Evolutionary conservation across 1,140 invertebrate species (phyloP).

Genomic region (Diorhabda carinulata): DNA sequence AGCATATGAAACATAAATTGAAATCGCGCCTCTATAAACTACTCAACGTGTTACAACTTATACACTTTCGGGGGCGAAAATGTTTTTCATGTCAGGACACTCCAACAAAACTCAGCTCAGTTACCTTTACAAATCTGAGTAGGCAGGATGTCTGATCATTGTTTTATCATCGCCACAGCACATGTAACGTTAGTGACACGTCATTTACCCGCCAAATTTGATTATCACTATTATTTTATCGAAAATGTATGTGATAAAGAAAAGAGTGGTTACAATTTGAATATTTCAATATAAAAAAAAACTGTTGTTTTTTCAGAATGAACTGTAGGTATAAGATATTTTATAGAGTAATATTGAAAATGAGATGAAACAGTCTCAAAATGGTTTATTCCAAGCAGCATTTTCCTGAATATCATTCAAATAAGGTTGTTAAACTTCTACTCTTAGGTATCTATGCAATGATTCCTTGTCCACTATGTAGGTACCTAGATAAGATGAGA

Average conservation of each 20-base stretch:
- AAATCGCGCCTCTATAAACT: constrained; percentile 33
- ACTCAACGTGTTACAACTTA: constrained; percentile 26
- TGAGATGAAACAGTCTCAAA: too few species aligned
- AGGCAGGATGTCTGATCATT: not conserved
- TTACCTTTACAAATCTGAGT: constrained; percentile 20
- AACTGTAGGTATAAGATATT: too few species aligned
- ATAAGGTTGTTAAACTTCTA: too few species aligned
- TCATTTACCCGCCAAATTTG: constrained; percentile 17
- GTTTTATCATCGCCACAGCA: constrained; percentile 11
- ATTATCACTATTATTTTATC: not conserved
- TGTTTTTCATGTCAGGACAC: constrained; percentile 21
- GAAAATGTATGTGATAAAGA: not conserved
- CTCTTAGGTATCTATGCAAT: too few species aligned
- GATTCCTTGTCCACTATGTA: too few species aligned
- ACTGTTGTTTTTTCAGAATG: too few species aligned
- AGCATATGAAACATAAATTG: constrained; percentile 41
- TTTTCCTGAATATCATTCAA: too few species aligned
- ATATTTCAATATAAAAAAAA: not conserved
- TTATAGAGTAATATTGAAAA: too few species aligned
- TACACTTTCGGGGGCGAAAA: constrained; percentile 28
- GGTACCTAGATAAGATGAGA: too few species aligned
- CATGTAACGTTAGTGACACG: constrained; percentile 8
- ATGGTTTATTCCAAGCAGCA: too few species aligned
- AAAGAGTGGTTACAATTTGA: not conserved
- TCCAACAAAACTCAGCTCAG: constrained; percentile 24